Evolutionary conservation across 2,797 vertebrate genomes (phyloP), one percentile per base, ranked within the genome.

Genomic region (Lagodon rhomboides): DNA sequence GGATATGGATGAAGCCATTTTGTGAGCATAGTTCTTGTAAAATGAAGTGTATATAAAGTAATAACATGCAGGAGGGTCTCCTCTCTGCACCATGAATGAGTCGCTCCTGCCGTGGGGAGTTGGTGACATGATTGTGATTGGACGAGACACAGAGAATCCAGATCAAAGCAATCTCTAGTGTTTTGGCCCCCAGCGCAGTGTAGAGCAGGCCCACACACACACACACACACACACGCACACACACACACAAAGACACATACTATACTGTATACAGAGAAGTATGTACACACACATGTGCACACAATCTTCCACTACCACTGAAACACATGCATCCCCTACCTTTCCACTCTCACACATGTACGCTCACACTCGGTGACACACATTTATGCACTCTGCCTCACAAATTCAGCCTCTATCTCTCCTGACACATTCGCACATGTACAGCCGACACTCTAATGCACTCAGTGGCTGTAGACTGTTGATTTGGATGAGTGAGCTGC

Each of bases 131-230:
- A 95, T 93, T 95, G 94, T 95, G 95, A 96, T 96, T 96, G 95
- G 95, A 96, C 94, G 91, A 95, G 95, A 95, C 95, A 94, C 92
- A 87, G 91, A 95, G 94, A 94, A 95, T 94, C 93, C 95, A 96
- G 95, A 96, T 96, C 95, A 96, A 96, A 96, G 96, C 93, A 93
- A 96, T 95, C 95, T 96, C 94, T 93, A 94, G 94, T 96, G 95
- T 95, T 95, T 96, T 95, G 95, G 95, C 95, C 95, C 95, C 93
- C 93, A 94, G 95, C 94, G 68, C 89, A 94, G 94, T 91, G 91
- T 90, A 89, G 91, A 90, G 90, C 85, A 65, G 93, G 92, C 93
- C 93, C 93, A 93, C 92, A 91, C 93, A 92, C 87, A 89, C 88
- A 87, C 76, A 83, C 68, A 59, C 79, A 80, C 67, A 76, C 86